A percentile compares a stretch with the other conserved stretches of the same genome.
Conservation (phyloP, 64 coral and sea anemone species). For the Platygyra sinensis region DNA sequence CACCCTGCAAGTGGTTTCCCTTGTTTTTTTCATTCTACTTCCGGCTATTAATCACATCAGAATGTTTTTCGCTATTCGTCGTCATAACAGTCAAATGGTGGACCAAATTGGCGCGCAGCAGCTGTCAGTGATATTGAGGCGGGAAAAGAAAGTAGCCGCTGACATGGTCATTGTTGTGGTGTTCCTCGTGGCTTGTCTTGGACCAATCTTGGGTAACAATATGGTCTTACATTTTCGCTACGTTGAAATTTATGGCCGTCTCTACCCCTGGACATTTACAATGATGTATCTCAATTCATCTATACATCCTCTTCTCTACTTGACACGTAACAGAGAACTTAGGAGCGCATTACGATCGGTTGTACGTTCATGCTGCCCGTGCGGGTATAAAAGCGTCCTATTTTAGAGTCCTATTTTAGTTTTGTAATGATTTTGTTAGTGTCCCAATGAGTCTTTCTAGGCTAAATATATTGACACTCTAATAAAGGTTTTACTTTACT, state of each 20-base stretch:
- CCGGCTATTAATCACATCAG: background rate
- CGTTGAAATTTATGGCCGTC: no score
- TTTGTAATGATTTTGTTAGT: no score
- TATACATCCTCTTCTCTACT: constrained; percentile 8
- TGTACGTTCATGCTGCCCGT: no score
- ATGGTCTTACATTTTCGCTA: background rate
- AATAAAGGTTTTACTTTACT: no score
- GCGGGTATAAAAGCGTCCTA: no score
- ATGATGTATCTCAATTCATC: background rate
- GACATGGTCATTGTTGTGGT: background rate
- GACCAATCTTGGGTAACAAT: background rate
- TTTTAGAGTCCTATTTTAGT: no score
- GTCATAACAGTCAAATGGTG: background rate
- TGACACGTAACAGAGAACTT: no score
- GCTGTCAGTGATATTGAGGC: background rate
- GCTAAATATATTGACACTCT: no score
- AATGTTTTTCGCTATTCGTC: background rate
- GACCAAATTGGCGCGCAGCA: background rate
- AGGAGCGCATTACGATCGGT: no score
- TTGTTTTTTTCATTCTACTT: background rate
- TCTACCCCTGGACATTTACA: background rate
- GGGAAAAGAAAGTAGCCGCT: background rate
- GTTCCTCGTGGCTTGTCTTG: background rate
- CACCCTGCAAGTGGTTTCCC: background rate
- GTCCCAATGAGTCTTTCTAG: no score